Percentiles rank a stretch among this genome's conserved stretches.
These are phyloP conservation scores for Pelvicachromis taeniatus DNA, from an alignment of 2,113 vertebrate species.

Conservation along the genomic window DNA sequence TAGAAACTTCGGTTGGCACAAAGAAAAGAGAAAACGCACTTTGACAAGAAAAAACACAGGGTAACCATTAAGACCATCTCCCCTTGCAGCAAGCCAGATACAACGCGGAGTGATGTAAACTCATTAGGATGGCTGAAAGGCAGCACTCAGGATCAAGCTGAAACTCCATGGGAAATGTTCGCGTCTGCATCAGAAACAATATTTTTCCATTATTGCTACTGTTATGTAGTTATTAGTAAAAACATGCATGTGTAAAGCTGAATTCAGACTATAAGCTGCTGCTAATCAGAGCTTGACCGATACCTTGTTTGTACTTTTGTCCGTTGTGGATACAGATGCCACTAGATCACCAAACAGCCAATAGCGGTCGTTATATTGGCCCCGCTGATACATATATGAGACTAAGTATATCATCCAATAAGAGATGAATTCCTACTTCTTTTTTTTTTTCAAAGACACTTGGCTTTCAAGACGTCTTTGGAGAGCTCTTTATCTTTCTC, in stretches of 20 bases:
- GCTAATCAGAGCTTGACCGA: not conserved
- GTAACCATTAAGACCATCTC: constrained; percentile 11
- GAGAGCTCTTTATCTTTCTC: not conserved
- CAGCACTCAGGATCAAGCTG: constrained; percentile 8
- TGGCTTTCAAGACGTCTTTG: not conserved
- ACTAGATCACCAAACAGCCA: not conserved
- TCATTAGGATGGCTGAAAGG: not conserved
- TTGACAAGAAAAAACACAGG: not conserved
- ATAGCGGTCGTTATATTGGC: not conserved
- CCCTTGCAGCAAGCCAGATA: constrained; percentile 6
- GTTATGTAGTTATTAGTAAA: not conserved
- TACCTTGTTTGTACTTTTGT: not conserved
- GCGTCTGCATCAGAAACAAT: not conserved
- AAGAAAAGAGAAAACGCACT: not conserved
- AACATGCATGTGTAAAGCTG: not conserved
- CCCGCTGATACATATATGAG: not conserved
- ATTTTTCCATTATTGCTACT: not conserved
- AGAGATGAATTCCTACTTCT: not conserved
- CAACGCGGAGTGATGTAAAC: constrained; percentile 17
- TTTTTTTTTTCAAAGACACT: not conserved
- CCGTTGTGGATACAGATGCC: not conserved
- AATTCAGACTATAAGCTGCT: not conserved
- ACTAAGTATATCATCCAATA: not conserved
- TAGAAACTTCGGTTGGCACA: constrained; percentile 2
- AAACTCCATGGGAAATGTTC: not conserved